Evolutionary conservation across 2,113 vertebrate genomes (phyloP).

Genomic region (Rhinogobius similis): DNA sequence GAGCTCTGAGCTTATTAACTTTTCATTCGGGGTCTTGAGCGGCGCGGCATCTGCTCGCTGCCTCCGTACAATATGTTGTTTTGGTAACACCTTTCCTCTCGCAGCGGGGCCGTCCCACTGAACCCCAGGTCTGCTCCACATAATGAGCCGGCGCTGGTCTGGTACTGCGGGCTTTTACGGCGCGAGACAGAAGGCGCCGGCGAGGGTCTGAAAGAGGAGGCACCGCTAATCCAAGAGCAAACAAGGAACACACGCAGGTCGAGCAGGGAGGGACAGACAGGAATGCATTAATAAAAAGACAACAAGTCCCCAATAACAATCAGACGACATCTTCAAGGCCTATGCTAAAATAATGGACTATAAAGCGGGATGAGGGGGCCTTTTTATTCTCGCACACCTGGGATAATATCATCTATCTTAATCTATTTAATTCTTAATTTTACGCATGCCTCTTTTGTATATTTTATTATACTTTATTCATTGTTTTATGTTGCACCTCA

Average conservation of each 20-base stretch:
- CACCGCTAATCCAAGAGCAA: neutral
- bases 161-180: neutral
- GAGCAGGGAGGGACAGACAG: too few relatives aligned
- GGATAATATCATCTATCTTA: too few relatives aligned
- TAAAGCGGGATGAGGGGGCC: too few relatives aligned
- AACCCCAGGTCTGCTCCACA: constrained; percentile 56
- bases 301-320: too few relatives aligned
- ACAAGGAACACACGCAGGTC: neutral
- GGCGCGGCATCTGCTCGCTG: constrained; percentile 34
- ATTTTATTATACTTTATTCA: too few relatives aligned
- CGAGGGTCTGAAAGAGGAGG: neutral
- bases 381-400: too few relatives aligned
- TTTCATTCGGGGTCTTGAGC: constrained; percentile 13
- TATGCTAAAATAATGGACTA: too few relatives aligned
- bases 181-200: neutral
- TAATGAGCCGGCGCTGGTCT: constrained; percentile 14
- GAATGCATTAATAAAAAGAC: too few relatives aligned
- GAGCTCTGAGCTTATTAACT: constrained; percentile 22
- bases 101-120: constrained; percentile 37
- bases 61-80: constrained; percentile 50
- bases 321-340: too few relatives aligned
- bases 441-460: too few relatives aligned
- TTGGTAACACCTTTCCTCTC: constrained; percentile 39
- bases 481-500: too few relatives aligned
- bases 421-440: too few relatives aligned